phyloP scores from a whole-genome alignment of 2,113 vertebrate species.

The Megaptera novaeangliae region DNA sequence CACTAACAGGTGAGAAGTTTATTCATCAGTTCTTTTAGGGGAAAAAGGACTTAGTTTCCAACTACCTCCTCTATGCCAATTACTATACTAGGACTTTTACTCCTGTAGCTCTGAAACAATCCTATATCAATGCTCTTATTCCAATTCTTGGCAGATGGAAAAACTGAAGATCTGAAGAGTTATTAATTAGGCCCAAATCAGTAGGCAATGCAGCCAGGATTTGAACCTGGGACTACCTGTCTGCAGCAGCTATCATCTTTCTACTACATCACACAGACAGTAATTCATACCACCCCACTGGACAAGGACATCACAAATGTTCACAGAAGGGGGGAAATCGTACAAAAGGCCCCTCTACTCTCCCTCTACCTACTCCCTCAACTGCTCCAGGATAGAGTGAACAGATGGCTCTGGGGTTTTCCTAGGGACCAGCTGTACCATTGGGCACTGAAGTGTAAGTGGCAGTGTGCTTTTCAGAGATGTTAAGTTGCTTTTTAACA shows the following conservation, averaged over 20 bases:
- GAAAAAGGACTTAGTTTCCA: background rate
- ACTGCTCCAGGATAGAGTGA: background rate
- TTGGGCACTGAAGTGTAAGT: background rate
- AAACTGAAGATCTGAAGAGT: background rate
- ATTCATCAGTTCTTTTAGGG: background rate
- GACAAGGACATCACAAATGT: background rate
- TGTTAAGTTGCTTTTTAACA: background rate
- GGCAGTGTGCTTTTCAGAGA: background rate
- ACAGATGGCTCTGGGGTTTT: background rate
- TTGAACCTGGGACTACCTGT: background rate
- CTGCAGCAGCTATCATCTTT: background rate
- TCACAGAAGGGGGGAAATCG: background rate
- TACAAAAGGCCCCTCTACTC: background rate
- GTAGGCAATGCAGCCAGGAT: background rate
- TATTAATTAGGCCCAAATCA: background rate
- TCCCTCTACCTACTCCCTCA: background rate
- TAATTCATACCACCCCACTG: accelerated
- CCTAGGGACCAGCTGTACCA: background rate
- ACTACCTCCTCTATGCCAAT: background rate
- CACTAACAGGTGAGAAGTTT: background rate
- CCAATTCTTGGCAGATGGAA: background rate
- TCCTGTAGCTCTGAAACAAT: background rate
- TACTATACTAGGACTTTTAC: background rate
- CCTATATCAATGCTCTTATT: background rate
- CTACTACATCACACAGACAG: background rate